Evolutionary conservation across 1,140 invertebrate species (phyloP).

Genomic region (Proales similis): DNA sequence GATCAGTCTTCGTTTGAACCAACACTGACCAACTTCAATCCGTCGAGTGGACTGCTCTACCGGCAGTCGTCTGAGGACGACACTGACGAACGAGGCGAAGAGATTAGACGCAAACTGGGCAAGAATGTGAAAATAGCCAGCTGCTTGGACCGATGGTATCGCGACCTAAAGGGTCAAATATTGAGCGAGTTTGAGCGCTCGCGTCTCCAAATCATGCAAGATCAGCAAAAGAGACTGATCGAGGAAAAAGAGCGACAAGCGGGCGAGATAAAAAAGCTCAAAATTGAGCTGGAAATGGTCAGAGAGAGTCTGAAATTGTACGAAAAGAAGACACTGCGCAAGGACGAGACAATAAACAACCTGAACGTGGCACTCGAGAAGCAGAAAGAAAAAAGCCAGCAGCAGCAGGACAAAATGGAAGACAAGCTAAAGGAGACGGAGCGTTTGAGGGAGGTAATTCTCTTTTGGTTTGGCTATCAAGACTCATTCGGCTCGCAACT

Average conservation of each 20-base stretch:
- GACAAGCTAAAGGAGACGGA: constrained; percentile 18
- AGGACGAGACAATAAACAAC: constrained; percentile 11
- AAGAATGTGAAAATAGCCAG: constrained; percentile 20
- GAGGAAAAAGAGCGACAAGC: constrained; percentile 35
- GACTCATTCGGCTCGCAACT: too few relatives aligned
- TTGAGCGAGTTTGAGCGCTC: constrained; percentile 18
- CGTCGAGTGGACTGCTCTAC: too few relatives aligned
- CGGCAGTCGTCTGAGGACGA: too few relatives aligned
- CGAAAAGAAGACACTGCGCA: constrained; percentile 31
- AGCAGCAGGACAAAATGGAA: constrained; percentile 31
- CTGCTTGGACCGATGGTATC: constrained; percentile 30
- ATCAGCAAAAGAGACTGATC: constrained; percentile 22
- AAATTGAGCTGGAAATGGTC: constrained; percentile 14
- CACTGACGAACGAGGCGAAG: too few relatives aligned
- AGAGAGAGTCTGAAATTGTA: constrained; percentile 22
- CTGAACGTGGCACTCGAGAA: constrained; percentile 21
- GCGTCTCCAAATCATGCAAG: constrained; percentile 12
- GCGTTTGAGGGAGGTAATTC: constrained; percentile 13
- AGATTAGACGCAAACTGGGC: too few relatives aligned
- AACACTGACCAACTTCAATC: too few relatives aligned
- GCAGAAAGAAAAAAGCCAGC: constrained; percentile 28
- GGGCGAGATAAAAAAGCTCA: neutral
- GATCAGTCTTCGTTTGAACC: too few relatives aligned
- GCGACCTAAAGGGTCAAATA: constrained; percentile 31
- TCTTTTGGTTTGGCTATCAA: too few relatives aligned